phyloP scores from a whole-genome alignment of 1,140 invertebrate species.

The Arctopsyche grandis region DNA sequence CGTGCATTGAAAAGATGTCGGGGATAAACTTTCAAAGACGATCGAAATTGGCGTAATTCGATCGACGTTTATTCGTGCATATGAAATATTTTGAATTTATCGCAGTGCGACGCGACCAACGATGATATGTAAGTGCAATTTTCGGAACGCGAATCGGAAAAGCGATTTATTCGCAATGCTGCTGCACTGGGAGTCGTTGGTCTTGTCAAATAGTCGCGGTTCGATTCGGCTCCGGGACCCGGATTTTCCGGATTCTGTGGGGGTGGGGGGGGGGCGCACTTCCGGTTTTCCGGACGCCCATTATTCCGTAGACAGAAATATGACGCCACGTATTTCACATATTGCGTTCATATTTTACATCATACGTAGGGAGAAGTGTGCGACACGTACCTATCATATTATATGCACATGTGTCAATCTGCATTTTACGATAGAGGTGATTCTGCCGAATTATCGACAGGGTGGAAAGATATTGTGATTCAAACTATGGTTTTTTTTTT shows the following conservation, averaged over 20 bases:
- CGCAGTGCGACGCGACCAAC: not conserved
- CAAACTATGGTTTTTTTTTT: no score
- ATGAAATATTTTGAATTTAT: not conserved
- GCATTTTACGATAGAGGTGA: constrained; percentile 40
- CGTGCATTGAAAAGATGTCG: no score
- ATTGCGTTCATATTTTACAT: constrained; percentile 54
- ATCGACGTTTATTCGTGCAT: no score
- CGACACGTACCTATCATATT: no score
- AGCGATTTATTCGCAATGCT: constrained; percentile 3
- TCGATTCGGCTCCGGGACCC: not conserved
- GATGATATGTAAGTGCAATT: not conserved
- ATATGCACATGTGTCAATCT: no score
- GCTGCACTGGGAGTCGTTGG: not conserved
- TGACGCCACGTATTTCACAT: constrained; percentile 54
- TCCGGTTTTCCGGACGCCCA: not conserved
- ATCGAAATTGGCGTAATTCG: no score
- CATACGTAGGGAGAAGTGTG: constrained; percentile 29
- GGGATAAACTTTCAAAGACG: no score
- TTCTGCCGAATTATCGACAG: no score
- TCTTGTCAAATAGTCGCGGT: constrained; percentile 15
- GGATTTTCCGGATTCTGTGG: not conserved
- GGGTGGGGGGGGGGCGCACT: not conserved
- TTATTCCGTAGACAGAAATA: constrained; percentile 52
- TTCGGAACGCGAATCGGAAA: not conserved
- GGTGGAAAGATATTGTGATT: no score